Evolutionary conservation across 2,888 invertebrate genomes (phyloP).

Genomic region (Fissipunctia ypsillon): DNA sequence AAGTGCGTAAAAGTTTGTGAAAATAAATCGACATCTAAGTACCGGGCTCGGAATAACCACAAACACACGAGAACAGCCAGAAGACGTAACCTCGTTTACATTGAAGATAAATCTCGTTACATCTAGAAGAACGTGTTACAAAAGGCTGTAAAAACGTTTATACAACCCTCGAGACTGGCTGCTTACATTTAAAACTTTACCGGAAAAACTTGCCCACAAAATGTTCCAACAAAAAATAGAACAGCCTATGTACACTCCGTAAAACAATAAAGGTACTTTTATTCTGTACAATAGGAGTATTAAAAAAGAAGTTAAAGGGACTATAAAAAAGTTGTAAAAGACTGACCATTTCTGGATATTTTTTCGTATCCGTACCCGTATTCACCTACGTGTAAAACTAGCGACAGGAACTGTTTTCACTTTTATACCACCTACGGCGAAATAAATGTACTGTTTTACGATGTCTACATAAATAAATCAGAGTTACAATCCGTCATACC

Average conservation of each 20-base stretch:
- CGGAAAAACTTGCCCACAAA: constrained; percentile 29
- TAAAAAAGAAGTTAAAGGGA: constrained; percentile 47
- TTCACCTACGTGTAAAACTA: constrained; percentile 28
- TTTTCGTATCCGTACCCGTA: constrained; percentile 28
- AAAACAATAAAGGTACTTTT: constrained; percentile 46
- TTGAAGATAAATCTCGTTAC: constrained; percentile 25
- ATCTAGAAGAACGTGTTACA: constrained; percentile 9
- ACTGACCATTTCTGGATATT: constrained; percentile 45
- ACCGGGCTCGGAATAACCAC: background rate
- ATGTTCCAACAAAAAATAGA: constrained; percentile 24
- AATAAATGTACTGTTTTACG: constrained; percentile 51
- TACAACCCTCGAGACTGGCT: constrained; percentile 13
- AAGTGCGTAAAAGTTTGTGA: background rate
- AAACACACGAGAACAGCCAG: background rate
- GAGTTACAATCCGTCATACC: constrained; percentile 20
- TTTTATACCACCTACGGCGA: constrained; percentile 43
- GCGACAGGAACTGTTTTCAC: constrained; percentile 31
- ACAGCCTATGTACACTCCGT: constrained; percentile 22
- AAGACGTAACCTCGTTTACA: constrained; percentile 12
- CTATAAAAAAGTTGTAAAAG: constrained; percentile 56
- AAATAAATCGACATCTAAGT: background rate
- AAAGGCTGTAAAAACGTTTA: constrained; percentile 51
- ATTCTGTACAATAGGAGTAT: constrained; percentile 35
- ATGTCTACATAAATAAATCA: constrained; percentile 42
- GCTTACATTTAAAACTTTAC: constrained; percentile 40